A percentile compares a stretch with the other conserved stretches of the same genome.
These are phyloP conservation scores for Drosophila obscura DNA, from an alignment of 1,140 invertebrate species.

Conservation along the genomic window DNA sequence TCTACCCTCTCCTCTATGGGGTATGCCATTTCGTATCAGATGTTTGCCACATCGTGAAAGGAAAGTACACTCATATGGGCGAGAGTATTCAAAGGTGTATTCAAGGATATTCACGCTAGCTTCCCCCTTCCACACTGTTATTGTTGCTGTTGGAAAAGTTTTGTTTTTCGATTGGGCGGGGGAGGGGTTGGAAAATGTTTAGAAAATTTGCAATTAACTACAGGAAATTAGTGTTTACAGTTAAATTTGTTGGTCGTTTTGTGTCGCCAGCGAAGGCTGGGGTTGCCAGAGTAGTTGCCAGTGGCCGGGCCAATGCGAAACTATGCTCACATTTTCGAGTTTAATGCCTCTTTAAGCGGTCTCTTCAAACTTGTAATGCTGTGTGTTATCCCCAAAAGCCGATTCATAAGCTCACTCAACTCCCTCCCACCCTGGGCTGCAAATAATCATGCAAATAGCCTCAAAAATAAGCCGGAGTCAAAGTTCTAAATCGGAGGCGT, in stretches of 20 bases:
- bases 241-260: conserved; percentile 39
- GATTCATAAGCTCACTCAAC: conserved; percentile 27
- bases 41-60: no score
- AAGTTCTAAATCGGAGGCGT: no score
- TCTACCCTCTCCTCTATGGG: no score
- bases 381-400: conserved; percentile 2
- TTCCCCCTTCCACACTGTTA: background rate
- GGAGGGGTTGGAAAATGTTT: conserved; percentile 49
- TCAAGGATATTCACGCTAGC: no score
- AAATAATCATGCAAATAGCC: conserved; percentile 46
- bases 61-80: background rate
- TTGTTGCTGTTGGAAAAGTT: conserved; percentile 39
- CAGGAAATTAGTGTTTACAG: conserved; percentile 75
- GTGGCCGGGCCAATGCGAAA: conserved; percentile 1
- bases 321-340: background rate
- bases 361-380: background rate
- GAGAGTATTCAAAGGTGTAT: conserved; percentile 6
- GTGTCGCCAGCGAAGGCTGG: background rate
- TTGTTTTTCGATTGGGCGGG: background rate
- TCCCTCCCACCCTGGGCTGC: conserved; percentile 1
- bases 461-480: conserved; percentile 18
- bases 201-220: conserved; percentile 78
- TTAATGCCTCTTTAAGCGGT: background rate
- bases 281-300: no score
- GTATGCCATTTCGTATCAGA: no score